Evolutionary conservation across 1,140 invertebrate genomes (phyloP).

Genomic region (Ceratosolen solmsi): DNA sequence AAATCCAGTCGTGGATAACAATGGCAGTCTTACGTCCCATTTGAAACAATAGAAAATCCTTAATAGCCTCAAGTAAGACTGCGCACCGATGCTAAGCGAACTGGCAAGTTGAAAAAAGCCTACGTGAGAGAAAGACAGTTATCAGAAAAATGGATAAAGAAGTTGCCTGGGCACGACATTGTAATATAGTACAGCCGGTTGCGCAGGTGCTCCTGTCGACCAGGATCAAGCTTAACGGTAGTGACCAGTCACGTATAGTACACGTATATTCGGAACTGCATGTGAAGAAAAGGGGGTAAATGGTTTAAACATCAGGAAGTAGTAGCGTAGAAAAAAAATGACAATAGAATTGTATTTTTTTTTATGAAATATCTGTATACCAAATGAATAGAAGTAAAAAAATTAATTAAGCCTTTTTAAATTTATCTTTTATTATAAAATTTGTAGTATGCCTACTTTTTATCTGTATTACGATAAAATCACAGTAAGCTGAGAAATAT

Average conservation of each 20-base stretch:
- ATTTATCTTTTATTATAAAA: no score
- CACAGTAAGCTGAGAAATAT: no score
- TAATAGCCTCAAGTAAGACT: not conserved
- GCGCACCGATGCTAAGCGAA: not conserved
- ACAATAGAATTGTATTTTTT: not conserved
- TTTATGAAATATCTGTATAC: no score
- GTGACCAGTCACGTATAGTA: conserved; percentile 54
- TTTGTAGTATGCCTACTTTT: no score
- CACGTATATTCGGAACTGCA: conserved; percentile 50
- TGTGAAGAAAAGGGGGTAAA: conserved; percentile 54
- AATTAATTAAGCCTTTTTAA: no score
- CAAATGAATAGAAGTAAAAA: no score
- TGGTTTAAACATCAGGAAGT: no score
- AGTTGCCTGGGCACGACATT: conserved; percentile 17
- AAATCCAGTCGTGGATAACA: conserved; percentile 3
- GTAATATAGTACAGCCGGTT: conserved; percentile 11
- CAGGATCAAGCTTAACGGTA: conserved; percentile 57
- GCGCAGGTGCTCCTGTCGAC: conserved; percentile 6
- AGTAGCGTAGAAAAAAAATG: no score
- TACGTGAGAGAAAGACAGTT: not conserved
- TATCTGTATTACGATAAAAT: no score
- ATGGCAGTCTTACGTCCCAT: conserved; percentile 2
- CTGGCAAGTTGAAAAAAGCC: not conserved
- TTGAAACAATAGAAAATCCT: conserved; percentile 15
- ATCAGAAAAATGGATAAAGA: conserved; percentile 26